phyloP scores from a whole-genome alignment of 2,113 vertebrate genomes.

The Brachypteracias leptosomus region DNA sequence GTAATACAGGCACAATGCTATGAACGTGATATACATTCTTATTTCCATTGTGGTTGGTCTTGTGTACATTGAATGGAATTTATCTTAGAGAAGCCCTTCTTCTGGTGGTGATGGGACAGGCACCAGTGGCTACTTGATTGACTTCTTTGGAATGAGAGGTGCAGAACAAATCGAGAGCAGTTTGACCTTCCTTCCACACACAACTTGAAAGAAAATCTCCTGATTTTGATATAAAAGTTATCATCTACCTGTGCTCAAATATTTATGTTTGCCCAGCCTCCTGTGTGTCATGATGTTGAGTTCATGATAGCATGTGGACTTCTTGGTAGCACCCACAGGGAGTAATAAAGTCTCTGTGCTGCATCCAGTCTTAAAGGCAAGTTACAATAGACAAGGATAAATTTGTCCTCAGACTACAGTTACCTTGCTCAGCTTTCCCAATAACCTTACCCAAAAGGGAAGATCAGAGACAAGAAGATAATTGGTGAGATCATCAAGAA shows the following conservation, averaged over 20 bases:
- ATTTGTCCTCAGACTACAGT: slow-evolving; percentile 24
- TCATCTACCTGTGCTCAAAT: background rate
- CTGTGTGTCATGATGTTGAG: background rate
- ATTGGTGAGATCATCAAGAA: slow-evolving; percentile 58
- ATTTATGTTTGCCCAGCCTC: background rate
- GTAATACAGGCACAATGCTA: background rate
- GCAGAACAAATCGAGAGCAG: background rate
- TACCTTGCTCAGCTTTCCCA: slow-evolving; percentile 53
- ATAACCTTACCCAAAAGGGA: slow-evolving; percentile 49
- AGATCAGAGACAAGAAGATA: slow-evolving; percentile 64
- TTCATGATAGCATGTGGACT: background rate
- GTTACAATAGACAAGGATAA: background rate
- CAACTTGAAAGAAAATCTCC: background rate
- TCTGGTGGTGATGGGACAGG: background rate
- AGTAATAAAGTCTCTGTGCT: background rate
- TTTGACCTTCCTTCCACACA: background rate
- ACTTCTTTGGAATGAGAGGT: background rate
- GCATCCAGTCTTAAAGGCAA: background rate
- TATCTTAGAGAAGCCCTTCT: background rate
- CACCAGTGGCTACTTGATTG: background rate
- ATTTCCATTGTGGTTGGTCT: background rate
- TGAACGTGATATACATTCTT: background rate
- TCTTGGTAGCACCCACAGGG: background rate
- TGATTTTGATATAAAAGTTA: background rate
- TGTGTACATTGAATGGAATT: background rate